Evolutionary conservation across 92 coral and sea anemone genomes (phyloP), one percentile per base, ranked within the genome.

Genomic region (Paramuricea clavata): DNA sequence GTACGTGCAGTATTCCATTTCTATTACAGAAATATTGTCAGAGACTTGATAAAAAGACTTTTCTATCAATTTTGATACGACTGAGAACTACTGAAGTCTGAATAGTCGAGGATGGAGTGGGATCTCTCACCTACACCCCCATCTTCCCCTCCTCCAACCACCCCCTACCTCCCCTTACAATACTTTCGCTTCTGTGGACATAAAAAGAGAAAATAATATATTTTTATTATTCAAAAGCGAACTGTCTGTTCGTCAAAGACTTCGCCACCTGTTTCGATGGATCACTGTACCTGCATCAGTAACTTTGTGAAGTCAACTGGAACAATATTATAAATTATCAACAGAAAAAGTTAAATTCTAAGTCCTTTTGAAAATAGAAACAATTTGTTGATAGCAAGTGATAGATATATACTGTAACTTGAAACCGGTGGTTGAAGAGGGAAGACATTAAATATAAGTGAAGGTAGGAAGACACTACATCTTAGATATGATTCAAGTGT

Each of bases 281-380:
- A 27, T 16, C 23, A 13, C 49, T 39, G 1, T 41, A 36, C 82
- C 64, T 17, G 82, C 68, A n/a, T 41, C 49, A 34, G 6, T 76
- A 23, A 35, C 44, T 49, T 52, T 49, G 82, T 76, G 82, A 76
- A 76, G 8, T 76, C 61, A 42, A 74, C 3, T 28, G 61, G 64
- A 54, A 76, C 82, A 76, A 76, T 13, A 27, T 32, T n/a, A 10
- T 0, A 30, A 7, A 76, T 42, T 30, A n/a, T 31, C 28, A 6
- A 31, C 47, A 49, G 50, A 4, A 22, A 41, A 16, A 27, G 15
- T 5, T 49, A 9, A 43, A 43, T 74, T 10, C 49, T 34, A 35
- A 33, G 12, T 23, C 12, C 19, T 36, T 41, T 71, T 35, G 12
- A 19, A 23, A 41, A 47, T 9, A 72, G 23, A 25, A 41, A 64